phyloP scores from a whole-genome alignment of 53 echinoderm and acorn worm species.

The Paracentrotus lividus region DNA sequence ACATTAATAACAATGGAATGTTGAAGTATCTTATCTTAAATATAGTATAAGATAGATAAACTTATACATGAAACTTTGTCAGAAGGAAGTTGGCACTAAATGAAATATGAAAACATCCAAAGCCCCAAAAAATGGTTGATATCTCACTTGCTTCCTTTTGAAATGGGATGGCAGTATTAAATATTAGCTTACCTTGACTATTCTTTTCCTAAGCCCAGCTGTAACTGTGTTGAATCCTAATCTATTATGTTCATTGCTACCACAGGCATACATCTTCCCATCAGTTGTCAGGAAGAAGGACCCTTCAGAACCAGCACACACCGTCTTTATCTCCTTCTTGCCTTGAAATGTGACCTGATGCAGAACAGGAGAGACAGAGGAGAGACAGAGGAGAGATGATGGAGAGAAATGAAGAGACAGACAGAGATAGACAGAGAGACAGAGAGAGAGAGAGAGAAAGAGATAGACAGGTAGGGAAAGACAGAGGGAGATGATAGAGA shows the following conservation, averaged over 20 bases:
- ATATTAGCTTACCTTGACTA: slow-evolving; percentile 98
- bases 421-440: not conserved
- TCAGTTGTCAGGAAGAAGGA: slow-evolving; percentile 89
- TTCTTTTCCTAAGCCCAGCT: slow-evolving; percentile 91
- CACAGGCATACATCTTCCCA: slow-evolving; percentile 94
- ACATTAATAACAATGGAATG: too few species aligned
- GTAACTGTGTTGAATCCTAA: slow-evolving; percentile 96
- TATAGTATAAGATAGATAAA: too few species aligned
- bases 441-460: not conserved
- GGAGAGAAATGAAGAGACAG: not conserved
- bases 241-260: slow-evolving; percentile 97
- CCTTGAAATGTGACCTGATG: slow-evolving; percentile 85
- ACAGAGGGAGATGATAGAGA: not conserved
- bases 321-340: slow-evolving; percentile 82
- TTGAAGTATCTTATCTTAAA: too few species aligned
- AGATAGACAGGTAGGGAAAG: not conserved
- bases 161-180: too few species aligned
- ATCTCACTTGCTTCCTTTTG: too few species aligned
- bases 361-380: not conserved
- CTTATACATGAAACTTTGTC: too few species aligned
- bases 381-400: not conserved
- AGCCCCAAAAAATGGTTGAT: too few species aligned
- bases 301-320: slow-evolving; percentile 93
- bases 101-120: too few species aligned
- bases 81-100: too few species aligned